Evolutionary conservation across 2,113 vertebrate species (phyloP), one percentile per base, ranked within the genome.

Genomic region (Prunella fulvescens): DNA sequence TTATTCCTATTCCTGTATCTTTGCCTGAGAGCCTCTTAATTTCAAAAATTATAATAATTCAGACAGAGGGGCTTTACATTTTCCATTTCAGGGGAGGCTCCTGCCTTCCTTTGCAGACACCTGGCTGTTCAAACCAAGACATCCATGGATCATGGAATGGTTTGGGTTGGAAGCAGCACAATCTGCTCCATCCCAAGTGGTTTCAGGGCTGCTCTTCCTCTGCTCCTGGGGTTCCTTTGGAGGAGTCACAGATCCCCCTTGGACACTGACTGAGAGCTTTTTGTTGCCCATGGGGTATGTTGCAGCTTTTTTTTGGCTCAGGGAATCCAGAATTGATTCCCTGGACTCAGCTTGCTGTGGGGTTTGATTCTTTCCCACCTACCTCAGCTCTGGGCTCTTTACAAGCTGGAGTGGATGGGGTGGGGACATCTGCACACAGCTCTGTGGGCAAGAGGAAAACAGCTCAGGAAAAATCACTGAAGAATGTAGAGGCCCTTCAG

Each of bases 181-280:
- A n/a, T 23, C 33, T 57, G 33, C 20, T 23, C 54, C 54, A n/a
- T 23, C 54, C 54, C 33, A 12, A 13, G 54, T n/a, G 44, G 25
- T 24, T n/a, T 56, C 72, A 31, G 62, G 19, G 26, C 54, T 81
- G 60, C 14, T 76, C 73, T 42, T 72, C 45, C 33, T 50, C 48
- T 71, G 71, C 19, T 29, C 40, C 64, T 1, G 7, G 51, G 48
- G 26, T 9, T 79, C 33, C 78, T 45, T 9, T 23, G 35, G 35
- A 88, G 31, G 74, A 44, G 58, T 28, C 67, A 11, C 82, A 88
- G 45, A 64, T 33, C 25, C 2, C 1, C 19, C 1, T 2, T 22
- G 47, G 47, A 29, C 0, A 0, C 28, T 61, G 53, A 14, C 20
- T 57, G 50, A 54, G 64, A 40, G 26, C 9, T 71, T 45, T 33